Percentiles rank a stretch among this genome's conserved stretches.
phyloP scores from a whole-genome alignment of 2,888 invertebrate genomes.

The Troides aeacus region DNA sequence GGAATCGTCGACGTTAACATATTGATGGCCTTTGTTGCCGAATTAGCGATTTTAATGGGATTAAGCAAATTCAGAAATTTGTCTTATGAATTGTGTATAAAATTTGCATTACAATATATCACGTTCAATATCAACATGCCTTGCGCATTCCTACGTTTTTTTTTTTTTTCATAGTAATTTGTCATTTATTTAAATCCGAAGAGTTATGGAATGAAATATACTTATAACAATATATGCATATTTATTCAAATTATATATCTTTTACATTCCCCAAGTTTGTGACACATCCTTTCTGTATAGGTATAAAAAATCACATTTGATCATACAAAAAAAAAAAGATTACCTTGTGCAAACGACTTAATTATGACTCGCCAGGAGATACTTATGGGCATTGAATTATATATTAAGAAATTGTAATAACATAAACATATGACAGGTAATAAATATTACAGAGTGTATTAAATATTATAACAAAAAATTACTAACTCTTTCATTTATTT shows the following conservation, averaged over 20 bases:
- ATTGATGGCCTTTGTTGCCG: slow-evolving; percentile 21
- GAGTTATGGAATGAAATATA: slow-evolving; percentile 6
- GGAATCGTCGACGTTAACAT: slow-evolving; percentile 8
- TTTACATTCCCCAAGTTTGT: slow-evolving; percentile 3
- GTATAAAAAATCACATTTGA: not conserved
- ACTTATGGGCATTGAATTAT: too few species aligned
- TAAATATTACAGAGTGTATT: too few species aligned
- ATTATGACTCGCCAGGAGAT: not conserved
- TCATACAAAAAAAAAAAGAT: not conserved
- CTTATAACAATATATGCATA: slow-evolving; percentile 12
- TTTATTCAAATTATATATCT: slow-evolving; percentile 18
- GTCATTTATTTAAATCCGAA: slow-evolving; percentile 20
- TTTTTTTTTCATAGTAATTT: slow-evolving; percentile 6
- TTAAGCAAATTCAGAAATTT: slow-evolving; percentile 8
- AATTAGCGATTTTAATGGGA: slow-evolving; percentile 9
- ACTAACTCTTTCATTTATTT: too few species aligned
- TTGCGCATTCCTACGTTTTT: slow-evolving; percentile 8
- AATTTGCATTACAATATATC: slow-evolving; percentile 18
- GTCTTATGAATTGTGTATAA: slow-evolving; percentile 11
- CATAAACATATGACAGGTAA: too few species aligned
- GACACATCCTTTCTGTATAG: not conserved
- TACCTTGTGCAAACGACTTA: not conserved
- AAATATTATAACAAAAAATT: too few species aligned
- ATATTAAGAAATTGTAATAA: too few species aligned
- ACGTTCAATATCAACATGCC: slow-evolving; percentile 7